A percentile compares a stretch with the other conserved stretches of the same genome.
These are phyloP conservation scores for Pachliopta kotzebuea DNA, from an alignment of 2,888 invertebrate genomes.

Conservation along the genomic window DNA sequence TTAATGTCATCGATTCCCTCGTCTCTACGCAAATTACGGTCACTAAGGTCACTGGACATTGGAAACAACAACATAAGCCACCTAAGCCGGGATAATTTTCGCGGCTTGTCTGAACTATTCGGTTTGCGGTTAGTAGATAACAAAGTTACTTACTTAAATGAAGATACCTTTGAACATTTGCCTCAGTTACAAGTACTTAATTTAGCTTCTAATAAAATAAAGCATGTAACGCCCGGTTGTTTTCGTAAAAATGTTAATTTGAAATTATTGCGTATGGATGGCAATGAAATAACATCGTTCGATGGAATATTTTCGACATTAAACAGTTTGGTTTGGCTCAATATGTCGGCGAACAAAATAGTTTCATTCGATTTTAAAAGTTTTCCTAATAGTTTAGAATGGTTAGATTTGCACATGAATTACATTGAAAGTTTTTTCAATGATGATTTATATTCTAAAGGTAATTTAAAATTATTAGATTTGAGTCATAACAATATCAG, in stretches of 20 bases:
- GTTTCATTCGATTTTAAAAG: constrained; percentile 88
- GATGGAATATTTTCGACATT: constrained; percentile 87
- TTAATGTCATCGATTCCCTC: constrained; percentile 83
- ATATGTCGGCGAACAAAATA: constrained; percentile 89
- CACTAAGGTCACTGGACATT: constrained; percentile 88
- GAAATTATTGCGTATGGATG: constrained; percentile 87
- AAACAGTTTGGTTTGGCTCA: constrained; percentile 87
- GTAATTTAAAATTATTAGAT: constrained; percentile 86
- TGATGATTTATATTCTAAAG: constrained; percentile 75
- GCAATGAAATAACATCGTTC: constrained; percentile 86
- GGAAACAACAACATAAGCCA: constrained; percentile 89
- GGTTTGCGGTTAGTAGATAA: constrained; percentile 91
- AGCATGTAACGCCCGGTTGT: constrained; percentile 85
- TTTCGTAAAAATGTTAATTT: constrained; percentile 87
- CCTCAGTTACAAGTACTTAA: constrained; percentile 89
- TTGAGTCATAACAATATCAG: constrained; percentile 86
- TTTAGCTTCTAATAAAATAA: constrained; percentile 89
- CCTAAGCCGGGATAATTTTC: constrained; percentile 86
- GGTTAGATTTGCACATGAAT: constrained; percentile 90
- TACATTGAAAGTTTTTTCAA: constrained; percentile 82
- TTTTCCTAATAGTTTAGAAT: constrained; percentile 86
- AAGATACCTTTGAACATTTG: constrained; percentile 86
- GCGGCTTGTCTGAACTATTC: constrained; percentile 86
- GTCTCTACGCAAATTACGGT: constrained; percentile 84
- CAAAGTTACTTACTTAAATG: constrained; percentile 86